phyloP scores from a whole-genome alignment of 35 echinoderm and acorn worm genomes.

The Anneissia japonica region DNA sequence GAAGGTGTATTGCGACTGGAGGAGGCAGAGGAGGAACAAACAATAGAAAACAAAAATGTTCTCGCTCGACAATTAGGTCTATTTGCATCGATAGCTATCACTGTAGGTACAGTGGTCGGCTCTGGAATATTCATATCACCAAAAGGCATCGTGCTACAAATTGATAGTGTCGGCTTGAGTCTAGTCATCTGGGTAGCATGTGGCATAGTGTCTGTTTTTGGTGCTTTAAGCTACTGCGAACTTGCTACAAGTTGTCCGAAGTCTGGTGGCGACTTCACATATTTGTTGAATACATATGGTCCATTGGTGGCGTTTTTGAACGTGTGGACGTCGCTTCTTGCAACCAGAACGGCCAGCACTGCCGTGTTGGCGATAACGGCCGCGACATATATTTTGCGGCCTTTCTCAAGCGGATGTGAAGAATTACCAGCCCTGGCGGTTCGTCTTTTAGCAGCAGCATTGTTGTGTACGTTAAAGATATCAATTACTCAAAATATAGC shows the following conservation, averaged over 20 bases:
- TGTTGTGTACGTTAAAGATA: too few species aligned
- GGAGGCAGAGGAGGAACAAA: too few species aligned
- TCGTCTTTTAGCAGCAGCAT: too few species aligned
- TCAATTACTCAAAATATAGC: too few species aligned
- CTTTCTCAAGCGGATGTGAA: too few species aligned
- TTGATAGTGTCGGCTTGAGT: slow-evolving; percentile 54
- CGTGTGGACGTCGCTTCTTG: slow-evolving; percentile 25
- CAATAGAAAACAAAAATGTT: too few species aligned
- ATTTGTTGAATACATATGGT: slow-evolving; percentile 24
- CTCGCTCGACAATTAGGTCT: neutral
- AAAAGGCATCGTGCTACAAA: slow-evolving; percentile 36
- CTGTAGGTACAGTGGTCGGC: neutral
- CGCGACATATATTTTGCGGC: slow-evolving; percentile 32
- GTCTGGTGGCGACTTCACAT: slow-evolving; percentile 31
- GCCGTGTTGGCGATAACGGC: slow-evolving; percentile 20
- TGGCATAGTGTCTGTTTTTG: slow-evolving; percentile 27
- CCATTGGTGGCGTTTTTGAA: slow-evolving; percentile 17
- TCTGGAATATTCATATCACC: slow-evolving; percentile 49
- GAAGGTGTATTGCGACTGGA: too few species aligned
- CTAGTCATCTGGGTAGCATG: slow-evolving; percentile 45
- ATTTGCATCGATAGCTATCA: neutral
- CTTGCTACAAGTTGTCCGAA: slow-evolving; percentile 24
- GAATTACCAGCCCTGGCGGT: too few species aligned
- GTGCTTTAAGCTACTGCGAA: slow-evolving; percentile 40
- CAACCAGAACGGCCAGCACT: slow-evolving; percentile 12